These are phyloP conservation scores for Pyrrhura leucotis DNA, from an alignment of 2,797 vertebrate species.

Conservation along the genomic window DNA sequence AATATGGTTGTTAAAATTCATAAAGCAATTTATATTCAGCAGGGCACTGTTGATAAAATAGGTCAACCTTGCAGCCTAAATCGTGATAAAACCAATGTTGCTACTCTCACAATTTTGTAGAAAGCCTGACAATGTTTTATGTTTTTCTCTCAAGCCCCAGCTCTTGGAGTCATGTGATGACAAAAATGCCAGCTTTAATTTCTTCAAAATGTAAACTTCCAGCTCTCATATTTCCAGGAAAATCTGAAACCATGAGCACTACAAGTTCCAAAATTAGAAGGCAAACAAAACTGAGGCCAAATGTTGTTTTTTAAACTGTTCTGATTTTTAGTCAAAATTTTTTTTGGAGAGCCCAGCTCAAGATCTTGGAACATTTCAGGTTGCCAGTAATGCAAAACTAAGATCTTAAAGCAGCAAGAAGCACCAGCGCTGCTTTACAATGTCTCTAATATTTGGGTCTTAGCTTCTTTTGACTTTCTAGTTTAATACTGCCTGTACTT, in stretches of 20 bases:
- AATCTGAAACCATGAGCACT: conserved; percentile 59
- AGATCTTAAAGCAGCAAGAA: conserved; percentile 26
- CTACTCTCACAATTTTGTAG: conserved; percentile 55
- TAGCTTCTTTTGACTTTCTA: background rate
- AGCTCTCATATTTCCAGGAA: conserved; percentile 58
- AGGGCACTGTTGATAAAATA: conserved; percentile 54
- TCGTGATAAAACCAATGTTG: conserved; percentile 39
- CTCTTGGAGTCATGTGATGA: conserved; percentile 61
- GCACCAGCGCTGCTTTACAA: background rate
- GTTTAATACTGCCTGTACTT: background rate
- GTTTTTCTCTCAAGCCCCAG: conserved; percentile 50
- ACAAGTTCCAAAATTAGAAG: conserved; percentile 68
- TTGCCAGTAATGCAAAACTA: conserved; percentile 42
- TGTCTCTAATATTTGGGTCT: background rate
- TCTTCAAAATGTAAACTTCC: conserved; percentile 67
- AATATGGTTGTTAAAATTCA: conserved; percentile 58
- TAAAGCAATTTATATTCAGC: conserved; percentile 53
- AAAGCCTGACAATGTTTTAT: conserved; percentile 47
- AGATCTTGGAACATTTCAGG: conserved; percentile 28
- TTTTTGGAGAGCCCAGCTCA: conserved; percentile 55
- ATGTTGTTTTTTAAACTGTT: conserved; percentile 66
- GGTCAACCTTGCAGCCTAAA: conserved; percentile 48
- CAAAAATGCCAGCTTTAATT: conserved; percentile 63
- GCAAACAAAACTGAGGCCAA: conserved; percentile 64
- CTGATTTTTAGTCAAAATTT: conserved; percentile 57